Evolutionary conservation across 1,140 invertebrate genomes (phyloP).

Genomic region (Theocolax elegans): DNA sequence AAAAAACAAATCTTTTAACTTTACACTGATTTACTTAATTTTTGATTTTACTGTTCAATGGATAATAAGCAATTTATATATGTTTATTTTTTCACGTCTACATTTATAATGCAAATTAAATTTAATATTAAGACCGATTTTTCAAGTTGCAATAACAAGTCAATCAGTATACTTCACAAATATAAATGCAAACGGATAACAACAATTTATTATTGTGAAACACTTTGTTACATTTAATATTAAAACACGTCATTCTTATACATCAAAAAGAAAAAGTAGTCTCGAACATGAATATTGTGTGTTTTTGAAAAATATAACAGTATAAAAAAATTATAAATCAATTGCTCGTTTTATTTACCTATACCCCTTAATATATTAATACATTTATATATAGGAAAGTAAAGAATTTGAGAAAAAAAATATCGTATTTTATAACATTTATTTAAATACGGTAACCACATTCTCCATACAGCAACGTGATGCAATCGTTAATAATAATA

Average conservation of each 20-base stretch:
- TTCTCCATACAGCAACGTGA: conserved; percentile 43
- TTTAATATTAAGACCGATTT: too few relatives aligned
- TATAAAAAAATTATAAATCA: background rate
- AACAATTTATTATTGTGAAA: background rate
- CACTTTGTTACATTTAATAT: conserved; percentile 20
- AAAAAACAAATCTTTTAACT: background rate
- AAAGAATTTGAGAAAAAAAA: conserved; percentile 34
- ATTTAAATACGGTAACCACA: conserved; percentile 42
- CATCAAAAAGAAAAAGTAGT: background rate
- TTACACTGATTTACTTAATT: background rate
- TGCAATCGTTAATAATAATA: conserved; percentile 44
- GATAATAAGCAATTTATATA: background rate
- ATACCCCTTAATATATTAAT: too few relatives aligned
- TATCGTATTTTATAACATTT: conserved; percentile 42
- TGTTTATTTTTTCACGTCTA: background rate
- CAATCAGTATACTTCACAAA: background rate
- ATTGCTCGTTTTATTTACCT: conserved; percentile 15
- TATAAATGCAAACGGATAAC: background rate
- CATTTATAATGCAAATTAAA: too few relatives aligned
- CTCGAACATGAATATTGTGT: conserved; percentile 30
- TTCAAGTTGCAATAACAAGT: background rate
- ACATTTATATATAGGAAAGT: background rate
- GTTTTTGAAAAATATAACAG: conserved; percentile 40
- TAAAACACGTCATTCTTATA: conserved; percentile 7
- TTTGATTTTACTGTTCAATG: background rate